Conservation (phyloP, 1,140 invertebrate genomes). For the Drosophila lowei region DNA sequence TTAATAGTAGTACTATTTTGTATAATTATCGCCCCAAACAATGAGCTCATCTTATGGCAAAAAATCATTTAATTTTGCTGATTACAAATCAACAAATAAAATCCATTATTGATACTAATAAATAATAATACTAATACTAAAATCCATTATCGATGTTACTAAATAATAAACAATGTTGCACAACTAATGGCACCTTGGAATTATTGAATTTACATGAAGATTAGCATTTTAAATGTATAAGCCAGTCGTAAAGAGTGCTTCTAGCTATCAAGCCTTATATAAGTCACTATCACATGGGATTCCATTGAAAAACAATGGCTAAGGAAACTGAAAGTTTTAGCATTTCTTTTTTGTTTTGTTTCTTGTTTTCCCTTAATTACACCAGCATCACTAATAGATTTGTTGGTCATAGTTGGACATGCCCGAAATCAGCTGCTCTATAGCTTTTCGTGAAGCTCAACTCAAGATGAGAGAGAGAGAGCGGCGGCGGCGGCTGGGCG, state of each 20-base stretch:
- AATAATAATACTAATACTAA: slow-evolving; percentile 18
- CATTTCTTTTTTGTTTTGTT: slow-evolving; percentile 41
- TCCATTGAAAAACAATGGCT: slow-evolving; percentile 22
- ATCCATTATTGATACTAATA: slow-evolving; percentile 8
- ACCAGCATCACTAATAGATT: slow-evolving; percentile 39
- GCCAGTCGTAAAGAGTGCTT: not conserved
- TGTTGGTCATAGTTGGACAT: slow-evolving; percentile 17
- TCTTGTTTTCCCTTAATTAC: slow-evolving; percentile 30
- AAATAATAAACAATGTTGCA: not conserved
- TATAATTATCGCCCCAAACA: slow-evolving; percentile 14
- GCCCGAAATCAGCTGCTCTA: slow-evolving; percentile 29
- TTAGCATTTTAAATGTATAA: slow-evolving; percentile 5
- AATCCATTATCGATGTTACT: too few relatives aligned
- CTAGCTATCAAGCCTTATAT: not conserved
- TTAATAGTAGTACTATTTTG: slow-evolving; percentile 23
- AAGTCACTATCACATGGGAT: slow-evolving; percentile 8
- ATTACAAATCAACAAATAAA: slow-evolving; percentile 2
- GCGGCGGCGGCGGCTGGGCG: too few relatives aligned
- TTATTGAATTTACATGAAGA: slow-evolving; percentile 6
- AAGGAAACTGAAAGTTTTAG: slow-evolving; percentile 64
- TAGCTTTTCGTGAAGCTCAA: slow-evolving; percentile 27
- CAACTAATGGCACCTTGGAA: slow-evolving; percentile 1
- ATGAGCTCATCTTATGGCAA: slow-evolving; percentile 26
- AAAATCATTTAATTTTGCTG: slow-evolving; percentile 23
- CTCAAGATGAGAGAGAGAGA: slow-evolving; percentile 2